Conservation (phyloP, 2,888 invertebrate species). For the Drosophila kuntzei region DNA sequence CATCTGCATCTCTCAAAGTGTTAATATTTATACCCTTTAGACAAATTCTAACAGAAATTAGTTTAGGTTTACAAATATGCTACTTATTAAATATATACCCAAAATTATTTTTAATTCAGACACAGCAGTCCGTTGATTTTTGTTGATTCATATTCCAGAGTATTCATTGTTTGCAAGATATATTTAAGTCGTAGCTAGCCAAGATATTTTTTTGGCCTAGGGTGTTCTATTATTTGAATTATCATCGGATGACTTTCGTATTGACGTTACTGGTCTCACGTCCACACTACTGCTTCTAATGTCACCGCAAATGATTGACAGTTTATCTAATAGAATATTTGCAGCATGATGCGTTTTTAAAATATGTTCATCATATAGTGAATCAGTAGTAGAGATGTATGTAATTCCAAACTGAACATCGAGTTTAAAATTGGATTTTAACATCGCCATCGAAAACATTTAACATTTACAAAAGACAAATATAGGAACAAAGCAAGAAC, state of each 20-base stretch:
- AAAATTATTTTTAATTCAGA: neutral
- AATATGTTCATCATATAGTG: conserved; percentile 58
- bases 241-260: conserved; percentile 72
- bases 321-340: conserved; percentile 74
- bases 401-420: too few relatives aligned
- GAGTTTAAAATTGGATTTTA: too few relatives aligned
- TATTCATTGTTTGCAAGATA: conserved; percentile 23
- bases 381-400: conserved; percentile 1
- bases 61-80: neutral
- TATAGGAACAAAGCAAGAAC: too few relatives aligned
- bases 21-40: conserved; percentile 32
- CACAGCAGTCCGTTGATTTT: too few relatives aligned
- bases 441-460: too few relatives aligned
- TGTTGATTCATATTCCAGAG: neutral
- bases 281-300: conserved; percentile 20
- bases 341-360: conserved; percentile 42
- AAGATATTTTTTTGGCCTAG: neutral
- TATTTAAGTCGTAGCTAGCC: neutral
- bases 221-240: conserved; percentile 57
- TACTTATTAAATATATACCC: too few relatives aligned
- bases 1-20: too few relatives aligned
- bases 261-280: conserved; percentile 47
- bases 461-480: too few relatives aligned
- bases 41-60: neutral
- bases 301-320: conserved; percentile 68